Conservation (phyloP, 2,797 vertebrate species). For the Clarias platycephalus region DNA sequence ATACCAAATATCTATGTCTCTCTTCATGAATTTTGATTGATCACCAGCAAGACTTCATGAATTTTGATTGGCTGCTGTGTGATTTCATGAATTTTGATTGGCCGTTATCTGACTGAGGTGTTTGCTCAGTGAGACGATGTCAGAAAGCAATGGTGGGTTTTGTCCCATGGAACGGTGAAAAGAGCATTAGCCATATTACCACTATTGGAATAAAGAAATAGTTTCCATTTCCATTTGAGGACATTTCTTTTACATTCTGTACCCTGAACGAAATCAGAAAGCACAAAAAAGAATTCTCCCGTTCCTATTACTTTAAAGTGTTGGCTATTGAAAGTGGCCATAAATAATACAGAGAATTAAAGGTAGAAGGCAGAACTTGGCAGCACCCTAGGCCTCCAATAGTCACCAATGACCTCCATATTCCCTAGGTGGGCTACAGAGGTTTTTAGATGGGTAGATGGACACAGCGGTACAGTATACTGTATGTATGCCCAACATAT, state of each 20-base stretch:
- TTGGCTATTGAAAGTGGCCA: neutral
- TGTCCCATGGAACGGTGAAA: neutral
- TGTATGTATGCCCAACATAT: neutral
- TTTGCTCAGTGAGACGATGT: slow-evolving; percentile 9
- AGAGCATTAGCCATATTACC: slow-evolving; percentile 9
- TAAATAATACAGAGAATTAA: neutral
- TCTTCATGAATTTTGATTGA: slow-evolving; percentile 44
- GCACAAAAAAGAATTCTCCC: no score
- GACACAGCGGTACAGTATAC: neutral
- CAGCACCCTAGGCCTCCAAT: no score
- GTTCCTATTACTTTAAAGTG: neutral
- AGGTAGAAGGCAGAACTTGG: neutral
- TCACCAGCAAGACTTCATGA: slow-evolving; percentile 25
- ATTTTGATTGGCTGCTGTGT: slow-evolving; percentile 30
- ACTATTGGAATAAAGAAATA: slow-evolving; percentile 1
- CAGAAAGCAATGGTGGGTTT: neutral
- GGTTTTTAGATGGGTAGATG: no score
- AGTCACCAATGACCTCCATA: no score
- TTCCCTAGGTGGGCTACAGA: no score
- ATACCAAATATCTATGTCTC: neutral
- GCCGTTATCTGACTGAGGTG: slow-evolving; percentile 31
- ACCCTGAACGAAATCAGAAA: neutral
- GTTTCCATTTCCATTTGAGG: neutral
- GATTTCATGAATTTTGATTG: slow-evolving; percentile 39
- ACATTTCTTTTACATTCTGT: neutral